Percentiles rank a stretch among this genome's conserved stretches.
Evolutionary conservation across 1,140 invertebrate genomes (phyloP).

Genomic region (Cecropterus lyciades): DNA sequence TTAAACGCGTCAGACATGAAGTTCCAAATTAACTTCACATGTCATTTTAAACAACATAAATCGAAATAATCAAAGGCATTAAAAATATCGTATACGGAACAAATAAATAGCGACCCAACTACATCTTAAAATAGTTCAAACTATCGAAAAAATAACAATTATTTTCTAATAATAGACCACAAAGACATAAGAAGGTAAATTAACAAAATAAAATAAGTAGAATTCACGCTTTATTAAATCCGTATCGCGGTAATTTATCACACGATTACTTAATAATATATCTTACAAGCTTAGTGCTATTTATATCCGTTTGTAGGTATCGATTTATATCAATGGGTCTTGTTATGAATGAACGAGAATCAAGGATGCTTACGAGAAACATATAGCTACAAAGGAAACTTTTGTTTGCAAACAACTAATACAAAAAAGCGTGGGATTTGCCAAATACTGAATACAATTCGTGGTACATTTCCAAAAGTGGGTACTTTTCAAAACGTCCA

Average conservation of each 20-base stretch:
- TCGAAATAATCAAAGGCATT: too few species aligned
- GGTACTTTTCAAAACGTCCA: slow-evolving; percentile 12
- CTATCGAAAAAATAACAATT: neutral
- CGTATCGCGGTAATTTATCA: neutral
- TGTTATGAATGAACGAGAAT: neutral
- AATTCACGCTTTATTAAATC: slow-evolving; percentile 1
- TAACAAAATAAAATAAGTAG: slow-evolving; percentile 1
- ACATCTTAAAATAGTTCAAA: neutral
- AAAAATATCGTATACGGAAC: too few species aligned
- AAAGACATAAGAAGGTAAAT: neutral
- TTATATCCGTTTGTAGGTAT: slow-evolving; percentile 7
- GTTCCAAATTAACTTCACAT: too few species aligned
- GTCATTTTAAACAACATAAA: too few species aligned
- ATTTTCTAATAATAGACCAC: neutral
- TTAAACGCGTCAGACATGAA: neutral
- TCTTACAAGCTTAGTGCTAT: neutral
- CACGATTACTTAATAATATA: slow-evolving; percentile 13
- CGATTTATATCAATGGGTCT: neutral
- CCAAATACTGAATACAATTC: neutral
- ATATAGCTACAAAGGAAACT: too few species aligned
- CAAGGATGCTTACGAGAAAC: too few species aligned
- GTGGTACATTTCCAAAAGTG: neutral
- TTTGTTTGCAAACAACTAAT: too few species aligned
- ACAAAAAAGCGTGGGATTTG: neutral
- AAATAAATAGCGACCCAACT: too few species aligned